Evolutionary conservation across 2,113 vertebrate genomes (phyloP).

Genomic region (Phrynosoma platyrhinos): DNA sequence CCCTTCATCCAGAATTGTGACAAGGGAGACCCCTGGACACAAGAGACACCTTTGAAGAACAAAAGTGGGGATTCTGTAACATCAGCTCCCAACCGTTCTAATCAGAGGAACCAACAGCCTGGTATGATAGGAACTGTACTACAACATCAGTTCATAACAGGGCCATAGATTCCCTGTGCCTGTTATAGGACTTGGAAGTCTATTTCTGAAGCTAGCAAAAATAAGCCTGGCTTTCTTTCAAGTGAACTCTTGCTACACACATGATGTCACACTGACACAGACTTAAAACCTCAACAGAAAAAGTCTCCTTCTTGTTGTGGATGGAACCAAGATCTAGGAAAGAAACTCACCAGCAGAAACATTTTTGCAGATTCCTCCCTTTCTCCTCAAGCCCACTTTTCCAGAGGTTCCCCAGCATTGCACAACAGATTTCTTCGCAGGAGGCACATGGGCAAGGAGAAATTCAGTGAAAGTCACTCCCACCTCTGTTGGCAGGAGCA

Average conservation of each 20-base stretch:
- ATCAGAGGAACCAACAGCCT: no score
- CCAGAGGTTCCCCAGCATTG: neutral
- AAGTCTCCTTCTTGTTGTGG: neutral
- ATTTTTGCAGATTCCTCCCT: neutral
- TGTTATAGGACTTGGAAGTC: neutral
- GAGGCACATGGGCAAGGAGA: neutral
- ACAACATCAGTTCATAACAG: no score
- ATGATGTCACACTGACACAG: neutral
- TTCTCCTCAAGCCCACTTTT: neutral
- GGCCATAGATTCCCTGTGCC: no score
- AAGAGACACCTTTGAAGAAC: neutral
- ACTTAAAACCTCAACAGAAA: neutral
- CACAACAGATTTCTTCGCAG: neutral
- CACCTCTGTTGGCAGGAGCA: neutral
- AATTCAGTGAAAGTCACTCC: neutral
- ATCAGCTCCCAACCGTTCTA: neutral
- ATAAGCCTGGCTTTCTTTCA: neutral
- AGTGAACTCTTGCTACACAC: neutral
- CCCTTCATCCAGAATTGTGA: neutral
- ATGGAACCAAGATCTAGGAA: neutral
- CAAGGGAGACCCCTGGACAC: neutral
- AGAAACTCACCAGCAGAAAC: neutral
- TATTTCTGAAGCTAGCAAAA: neutral
- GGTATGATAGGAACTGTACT: no score
- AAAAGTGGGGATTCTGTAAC: no score